phyloP scores from a whole-genome alignment of 2,888 invertebrate genomes.

The Beris morrisii region DNA sequence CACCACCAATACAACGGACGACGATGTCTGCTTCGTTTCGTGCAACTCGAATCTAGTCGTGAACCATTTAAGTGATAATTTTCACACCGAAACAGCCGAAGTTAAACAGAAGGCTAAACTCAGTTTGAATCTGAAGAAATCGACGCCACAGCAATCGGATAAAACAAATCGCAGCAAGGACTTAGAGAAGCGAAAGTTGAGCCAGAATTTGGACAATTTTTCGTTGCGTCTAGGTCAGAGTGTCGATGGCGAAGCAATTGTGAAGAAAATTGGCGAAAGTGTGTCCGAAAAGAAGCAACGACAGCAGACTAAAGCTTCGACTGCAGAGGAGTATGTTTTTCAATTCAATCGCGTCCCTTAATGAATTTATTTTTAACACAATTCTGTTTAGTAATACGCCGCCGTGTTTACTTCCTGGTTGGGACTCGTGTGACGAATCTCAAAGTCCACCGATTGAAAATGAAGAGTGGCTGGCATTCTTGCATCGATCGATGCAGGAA shows the following conservation, averaged over 20 bases:
- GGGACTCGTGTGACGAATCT: slow-evolving; percentile 58
- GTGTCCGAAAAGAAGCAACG: slow-evolving; percentile 22
- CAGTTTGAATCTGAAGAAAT: slow-evolving; percentile 54
- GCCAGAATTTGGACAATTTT: slow-evolving; percentile 57
- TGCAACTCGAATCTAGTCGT: slow-evolving; percentile 55
- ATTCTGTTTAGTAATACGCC: slow-evolving; percentile 48
- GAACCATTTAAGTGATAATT: slow-evolving; percentile 54
- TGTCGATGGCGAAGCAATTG: slow-evolving; percentile 32
- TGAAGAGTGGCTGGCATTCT: slow-evolving; percentile 85
- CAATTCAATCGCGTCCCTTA: not conserved
- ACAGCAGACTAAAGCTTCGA: slow-evolving; percentile 11
- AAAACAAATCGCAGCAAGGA: slow-evolving; percentile 48
- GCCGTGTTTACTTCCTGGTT: slow-evolving; percentile 52
- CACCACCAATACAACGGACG: not conserved
- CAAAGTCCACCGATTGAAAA: slow-evolving; percentile 73
- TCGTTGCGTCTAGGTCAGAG: slow-evolving; percentile 53
- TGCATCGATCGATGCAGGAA: slow-evolving; percentile 80
- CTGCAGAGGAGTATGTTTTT: slow-evolving; percentile 14
- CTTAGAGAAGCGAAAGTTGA: slow-evolving; percentile 55
- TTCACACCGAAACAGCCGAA: slow-evolving; percentile 47
- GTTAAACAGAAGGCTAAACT: slow-evolving; percentile 49
- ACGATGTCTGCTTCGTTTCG: slow-evolving; percentile 42
- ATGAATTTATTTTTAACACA: not conserved
- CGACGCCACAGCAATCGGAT: slow-evolving; percentile 33
- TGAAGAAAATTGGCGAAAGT: slow-evolving; percentile 23